Conservation (phyloP, 1,140 invertebrate species). For the Lordiphosa mommai region DNA sequence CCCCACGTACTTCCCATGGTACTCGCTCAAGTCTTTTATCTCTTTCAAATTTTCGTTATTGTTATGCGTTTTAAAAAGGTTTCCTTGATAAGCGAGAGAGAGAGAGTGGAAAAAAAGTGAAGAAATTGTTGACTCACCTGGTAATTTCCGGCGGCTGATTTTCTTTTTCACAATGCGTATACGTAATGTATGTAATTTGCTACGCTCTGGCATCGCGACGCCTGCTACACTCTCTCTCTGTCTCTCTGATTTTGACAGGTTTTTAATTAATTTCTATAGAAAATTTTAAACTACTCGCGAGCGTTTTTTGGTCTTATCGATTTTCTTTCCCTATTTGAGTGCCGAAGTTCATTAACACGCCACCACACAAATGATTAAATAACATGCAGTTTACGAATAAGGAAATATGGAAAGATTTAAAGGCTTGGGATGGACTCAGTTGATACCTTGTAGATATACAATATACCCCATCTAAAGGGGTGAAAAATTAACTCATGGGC, state of each 20-base stretch:
- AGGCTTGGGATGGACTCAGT: no score
- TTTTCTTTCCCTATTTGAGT: conserved; percentile 18
- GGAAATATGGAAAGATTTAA: neutral
- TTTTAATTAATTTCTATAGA: conserved; percentile 68
- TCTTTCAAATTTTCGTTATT: conserved; percentile 77
- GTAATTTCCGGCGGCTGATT: conserved; percentile 63
- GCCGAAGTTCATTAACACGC: conserved; percentile 50
- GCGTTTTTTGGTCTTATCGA: conserved; percentile 37
- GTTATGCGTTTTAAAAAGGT: conserved; percentile 74
- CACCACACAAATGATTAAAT: conserved; percentile 9
- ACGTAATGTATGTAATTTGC: conserved; percentile 53
- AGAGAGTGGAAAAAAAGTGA: conserved; percentile 22
- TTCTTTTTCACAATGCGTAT: conserved; percentile 50
- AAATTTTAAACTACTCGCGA: conserved; percentile 37
- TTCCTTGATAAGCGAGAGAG: conserved; percentile 51
- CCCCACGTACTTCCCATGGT: conserved; percentile 40
- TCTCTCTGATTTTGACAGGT: conserved; percentile 49
- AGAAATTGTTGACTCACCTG: conserved; percentile 69
- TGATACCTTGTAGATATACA: no score
- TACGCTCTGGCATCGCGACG: conserved; percentile 8
- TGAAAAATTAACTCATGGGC: no score
- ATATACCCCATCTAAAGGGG: no score
- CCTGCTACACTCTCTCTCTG: neutral
- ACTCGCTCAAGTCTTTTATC: conserved; percentile 58
- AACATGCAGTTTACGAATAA: neutral